Evolutionary conservation across 1,140 invertebrate species (phyloP), one percentile per base, ranked within the genome.

Genomic region (Kradibia gibbosae): DNA sequence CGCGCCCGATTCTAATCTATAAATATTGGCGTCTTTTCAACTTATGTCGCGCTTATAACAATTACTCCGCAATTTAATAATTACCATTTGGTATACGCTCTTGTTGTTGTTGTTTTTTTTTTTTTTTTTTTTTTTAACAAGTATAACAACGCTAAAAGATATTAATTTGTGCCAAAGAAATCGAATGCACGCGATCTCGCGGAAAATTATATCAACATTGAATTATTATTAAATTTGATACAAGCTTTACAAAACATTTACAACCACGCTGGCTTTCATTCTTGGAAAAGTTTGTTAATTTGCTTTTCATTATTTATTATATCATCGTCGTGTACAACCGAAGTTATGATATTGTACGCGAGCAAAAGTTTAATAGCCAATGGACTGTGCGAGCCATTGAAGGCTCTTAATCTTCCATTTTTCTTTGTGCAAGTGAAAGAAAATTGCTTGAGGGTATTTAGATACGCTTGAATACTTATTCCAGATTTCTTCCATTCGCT

Each of bases 301-400:
- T 39, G 20, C 1, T 45, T 42, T 28, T 76, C 80, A 1, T 45
- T 42, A 39, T 39, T 22, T 28, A n/a, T n/a, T 0, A 39, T 39
- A 39, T 39, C 53, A 57, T 0, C 5, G 5, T n/a, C 36, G 13
- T 72, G 20, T n/a, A 79, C 1, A 39, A 11, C 17, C 17, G 4
- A 4, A 20, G 5, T 60, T 20, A 80, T 31, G 55, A 82, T 53
- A 10, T 75, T 42, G n/a, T 79, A 13, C 11, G 13, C 60, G 13
- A 82, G 28, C 45, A 31, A 79, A 1, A 74, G 22, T 45, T 75
- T 79, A 17, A 82, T 74, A 20, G 36, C 81, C 8, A 74, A 25
- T 0, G 34, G 20, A 31, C 76, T 67, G 65, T 82, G 71, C 1
- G n/a, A 15, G 0, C 71, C 71, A 20, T 34, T 31, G 25, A 60